Evolutionary conservation across 2,888 invertebrate species (phyloP).

Genomic region (Tridacna crocea): DNA sequence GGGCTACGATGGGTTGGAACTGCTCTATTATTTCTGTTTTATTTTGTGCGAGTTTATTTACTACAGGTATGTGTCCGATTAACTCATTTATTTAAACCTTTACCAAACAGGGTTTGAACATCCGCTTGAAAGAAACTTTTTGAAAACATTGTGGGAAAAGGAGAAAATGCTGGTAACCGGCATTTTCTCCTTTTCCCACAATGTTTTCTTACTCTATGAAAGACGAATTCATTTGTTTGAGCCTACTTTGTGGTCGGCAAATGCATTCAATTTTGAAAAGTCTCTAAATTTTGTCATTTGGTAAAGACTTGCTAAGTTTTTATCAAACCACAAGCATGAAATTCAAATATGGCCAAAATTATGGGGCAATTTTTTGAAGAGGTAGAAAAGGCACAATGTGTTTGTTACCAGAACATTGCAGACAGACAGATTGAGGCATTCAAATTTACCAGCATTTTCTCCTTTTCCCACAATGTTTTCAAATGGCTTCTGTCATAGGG

Average conservation of each 20-base stretch:
- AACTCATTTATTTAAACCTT: no score
- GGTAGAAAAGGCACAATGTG: neutral
- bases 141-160: no score
- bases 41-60: slow-evolving; percentile 74
- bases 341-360: neutral
- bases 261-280: no score
- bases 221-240: no score
- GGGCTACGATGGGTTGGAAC: slow-evolving; percentile 71
- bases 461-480: slow-evolving; percentile 4
- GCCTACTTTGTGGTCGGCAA: no score
- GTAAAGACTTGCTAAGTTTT: neutral
- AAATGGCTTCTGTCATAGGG: neutral
- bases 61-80: slow-evolving; percentile 68
- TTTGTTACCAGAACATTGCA: neutral
- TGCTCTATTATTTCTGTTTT: slow-evolving; percentile 61
- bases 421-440: neutral
- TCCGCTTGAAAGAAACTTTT: no score
- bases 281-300: no score
- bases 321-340: neutral
- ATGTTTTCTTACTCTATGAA: no score
- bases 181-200: no score
- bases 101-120: no score
- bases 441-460: neutral
- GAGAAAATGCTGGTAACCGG: no score
- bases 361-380: neutral